Evolutionary conservation across 1,140 invertebrate genomes (phyloP).

Genomic region (Aphis craccivora): DNA sequence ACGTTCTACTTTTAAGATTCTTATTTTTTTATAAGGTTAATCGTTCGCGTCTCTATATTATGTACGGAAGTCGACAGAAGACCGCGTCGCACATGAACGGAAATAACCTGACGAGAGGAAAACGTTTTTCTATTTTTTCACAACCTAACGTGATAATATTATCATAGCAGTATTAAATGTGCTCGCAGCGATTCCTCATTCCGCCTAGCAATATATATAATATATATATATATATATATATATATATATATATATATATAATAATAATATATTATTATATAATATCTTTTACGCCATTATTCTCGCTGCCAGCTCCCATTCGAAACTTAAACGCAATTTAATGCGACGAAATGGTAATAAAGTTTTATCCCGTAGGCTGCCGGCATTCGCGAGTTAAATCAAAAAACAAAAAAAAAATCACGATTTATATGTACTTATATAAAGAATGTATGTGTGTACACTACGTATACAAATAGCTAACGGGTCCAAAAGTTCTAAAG

Average conservation of each 20-base stretch:
- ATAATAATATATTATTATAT: not conserved
- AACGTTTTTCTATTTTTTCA: conserved; percentile 28
- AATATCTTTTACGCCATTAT: conserved; percentile 33
- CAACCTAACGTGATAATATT: not conserved
- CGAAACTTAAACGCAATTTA: conserved; percentile 42
- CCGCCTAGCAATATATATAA: not conserved
- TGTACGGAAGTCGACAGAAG: not conserved
- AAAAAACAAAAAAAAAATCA: conserved; percentile 12
- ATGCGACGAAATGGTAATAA: conserved; percentile 48
- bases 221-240: conserved; percentile 4
- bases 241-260: not conserved
- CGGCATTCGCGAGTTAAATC: not conserved
- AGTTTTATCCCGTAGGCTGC: conserved; percentile 29
- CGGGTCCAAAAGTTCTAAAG: conserved; percentile 43
- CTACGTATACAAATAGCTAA: conserved; percentile 37
- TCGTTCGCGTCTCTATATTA: not conserved
- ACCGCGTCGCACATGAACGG: not conserved
- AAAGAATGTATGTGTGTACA: not conserved
- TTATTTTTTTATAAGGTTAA: conserved; percentile 18
- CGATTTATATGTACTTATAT: not conserved
- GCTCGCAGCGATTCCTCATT: not conserved
- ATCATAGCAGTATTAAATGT: not conserved
- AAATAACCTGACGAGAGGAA: not conserved
- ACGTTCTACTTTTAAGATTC: not conserved
- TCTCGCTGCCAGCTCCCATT: not conserved